These are phyloP conservation scores for Eurytoma californica DNA, from an alignment of 2,888 invertebrate genomes.

Conservation along the genomic window DNA sequence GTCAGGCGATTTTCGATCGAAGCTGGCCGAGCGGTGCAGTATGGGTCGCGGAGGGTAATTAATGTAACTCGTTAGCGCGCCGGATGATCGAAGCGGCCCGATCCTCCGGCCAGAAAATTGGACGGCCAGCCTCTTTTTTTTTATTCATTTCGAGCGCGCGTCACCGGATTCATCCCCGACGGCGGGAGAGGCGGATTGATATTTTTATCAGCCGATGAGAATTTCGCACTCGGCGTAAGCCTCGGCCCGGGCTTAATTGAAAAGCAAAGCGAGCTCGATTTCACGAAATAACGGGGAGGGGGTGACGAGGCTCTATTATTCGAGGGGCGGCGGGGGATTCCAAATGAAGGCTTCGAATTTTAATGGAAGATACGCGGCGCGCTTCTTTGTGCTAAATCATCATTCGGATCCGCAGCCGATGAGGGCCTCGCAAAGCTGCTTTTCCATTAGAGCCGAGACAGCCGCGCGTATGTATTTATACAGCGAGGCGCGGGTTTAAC, in stretches of 20 bases:
- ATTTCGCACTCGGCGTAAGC: conserved; percentile 28
- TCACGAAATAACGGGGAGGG: not conserved
- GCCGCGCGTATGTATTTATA: not conserved
- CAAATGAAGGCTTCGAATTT: conserved; percentile 6
- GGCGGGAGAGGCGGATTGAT: conserved; percentile 21
- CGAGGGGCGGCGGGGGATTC: not conserved
- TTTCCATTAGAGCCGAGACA: conserved; percentile 11
- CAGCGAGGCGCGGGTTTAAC: not conserved
- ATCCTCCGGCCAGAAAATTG: conserved; percentile 38
- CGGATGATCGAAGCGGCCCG: conserved; percentile 23
- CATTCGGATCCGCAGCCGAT: conserved; percentile 14
- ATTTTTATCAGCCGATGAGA: conserved; percentile 43
- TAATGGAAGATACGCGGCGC: not conserved
- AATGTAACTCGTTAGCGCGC: conserved; percentile 31
- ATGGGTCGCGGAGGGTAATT: conserved; percentile 11
- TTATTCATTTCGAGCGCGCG: no score
- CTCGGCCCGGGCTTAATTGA: conserved; percentile 28
- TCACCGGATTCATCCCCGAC: conserved; percentile 29
- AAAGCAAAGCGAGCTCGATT: conserved; percentile 6
- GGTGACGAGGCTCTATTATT: not conserved
- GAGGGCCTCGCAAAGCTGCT: conserved; percentile 20
- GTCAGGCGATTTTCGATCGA: conserved; percentile 4
- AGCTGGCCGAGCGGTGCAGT: not conserved
- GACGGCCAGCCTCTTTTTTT: conserved; percentile 9
- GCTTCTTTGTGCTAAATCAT: conserved; percentile 23